phyloP scores from a whole-genome alignment of 2,888 invertebrate species.

The Meloe dianella region DNA sequence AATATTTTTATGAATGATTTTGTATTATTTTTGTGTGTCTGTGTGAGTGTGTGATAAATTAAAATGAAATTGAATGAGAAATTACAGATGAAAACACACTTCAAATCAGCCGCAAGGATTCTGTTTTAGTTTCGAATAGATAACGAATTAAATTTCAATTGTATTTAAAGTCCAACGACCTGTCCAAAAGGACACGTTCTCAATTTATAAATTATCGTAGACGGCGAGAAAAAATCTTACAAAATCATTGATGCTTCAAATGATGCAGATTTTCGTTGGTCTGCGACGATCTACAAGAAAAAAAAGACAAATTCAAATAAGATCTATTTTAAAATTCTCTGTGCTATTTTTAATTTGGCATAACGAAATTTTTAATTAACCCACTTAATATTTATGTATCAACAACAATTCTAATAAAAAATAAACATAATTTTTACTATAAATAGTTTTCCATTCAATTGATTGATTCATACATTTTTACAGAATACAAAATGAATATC shows the following conservation, averaged over 20 bases:
- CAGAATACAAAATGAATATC: conserved; percentile 33
- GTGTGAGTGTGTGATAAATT: no score
- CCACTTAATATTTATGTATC: neutral
- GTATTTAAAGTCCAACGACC: neutral
- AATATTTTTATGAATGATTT: conserved; percentile 4
- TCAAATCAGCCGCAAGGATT: no score
- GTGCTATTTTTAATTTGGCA: neutral
- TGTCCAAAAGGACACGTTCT: neutral
- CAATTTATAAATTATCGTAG: neutral
- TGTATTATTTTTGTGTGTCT: no score
- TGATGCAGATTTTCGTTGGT: neutral
- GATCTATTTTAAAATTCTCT: no score
- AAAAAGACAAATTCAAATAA: no score
- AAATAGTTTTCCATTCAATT: conserved; percentile 12
- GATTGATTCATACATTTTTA: conserved; percentile 1
- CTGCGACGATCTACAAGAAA: no score
- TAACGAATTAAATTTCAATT: neutral
- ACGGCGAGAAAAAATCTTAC: neutral
- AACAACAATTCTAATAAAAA: neutral
- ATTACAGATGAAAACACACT: neutral
- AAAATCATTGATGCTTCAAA: neutral
- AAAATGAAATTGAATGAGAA: neutral
- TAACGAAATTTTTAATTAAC: conserved; percentile 5
- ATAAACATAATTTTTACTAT: neutral
- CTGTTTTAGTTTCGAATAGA: neutral